These are phyloP conservation scores for Cinara cedri DNA, from an alignment of 2,888 invertebrate genomes.

Conservation along the genomic window DNA sequence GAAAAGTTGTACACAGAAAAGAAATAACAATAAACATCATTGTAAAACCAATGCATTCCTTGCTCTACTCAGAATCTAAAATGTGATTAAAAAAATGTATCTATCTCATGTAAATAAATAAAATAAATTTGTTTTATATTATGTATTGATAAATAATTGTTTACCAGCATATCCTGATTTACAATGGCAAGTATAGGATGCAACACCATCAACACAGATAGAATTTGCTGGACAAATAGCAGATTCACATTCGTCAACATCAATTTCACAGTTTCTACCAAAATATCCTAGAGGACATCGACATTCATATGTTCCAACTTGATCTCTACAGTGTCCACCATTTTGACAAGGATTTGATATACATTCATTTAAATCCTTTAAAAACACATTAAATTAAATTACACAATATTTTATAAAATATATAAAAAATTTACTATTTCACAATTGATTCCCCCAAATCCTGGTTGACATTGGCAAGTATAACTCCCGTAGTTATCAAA, in stretches of 20 bases:
- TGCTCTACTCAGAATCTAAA: no score
- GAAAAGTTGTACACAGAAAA: no score
- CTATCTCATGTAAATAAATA: no score
- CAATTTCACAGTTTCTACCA: constrained; percentile 73
- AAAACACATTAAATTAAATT: neutral
- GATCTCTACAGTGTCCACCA: constrained; percentile 79
- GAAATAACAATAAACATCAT: no score
- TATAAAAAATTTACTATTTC: constrained; percentile 67
- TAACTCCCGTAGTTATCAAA: constrained; percentile 81
- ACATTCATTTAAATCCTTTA: constrained; percentile 79
- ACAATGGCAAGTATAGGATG: constrained; percentile 70
- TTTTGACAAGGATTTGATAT: constrained; percentile 78
- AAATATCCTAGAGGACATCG: constrained; percentile 70
- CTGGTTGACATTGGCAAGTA: constrained; percentile 74
- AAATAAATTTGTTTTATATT: no score
- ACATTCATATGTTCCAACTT: constrained; percentile 66
- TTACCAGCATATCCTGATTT: constrained; percentile 68
- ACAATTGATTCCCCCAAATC: constrained; percentile 77
- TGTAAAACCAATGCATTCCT: no score
- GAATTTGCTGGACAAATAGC: constrained; percentile 75
- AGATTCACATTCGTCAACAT: constrained; percentile 84
- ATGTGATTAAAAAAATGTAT: no score
- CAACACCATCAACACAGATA: constrained; percentile 70
- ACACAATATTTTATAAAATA: neutral
- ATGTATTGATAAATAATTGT: constrained; percentile 1